Evolutionary conservation across 2,113 vertebrate species (phyloP).

Genomic region (Clupea harengus): DNA sequence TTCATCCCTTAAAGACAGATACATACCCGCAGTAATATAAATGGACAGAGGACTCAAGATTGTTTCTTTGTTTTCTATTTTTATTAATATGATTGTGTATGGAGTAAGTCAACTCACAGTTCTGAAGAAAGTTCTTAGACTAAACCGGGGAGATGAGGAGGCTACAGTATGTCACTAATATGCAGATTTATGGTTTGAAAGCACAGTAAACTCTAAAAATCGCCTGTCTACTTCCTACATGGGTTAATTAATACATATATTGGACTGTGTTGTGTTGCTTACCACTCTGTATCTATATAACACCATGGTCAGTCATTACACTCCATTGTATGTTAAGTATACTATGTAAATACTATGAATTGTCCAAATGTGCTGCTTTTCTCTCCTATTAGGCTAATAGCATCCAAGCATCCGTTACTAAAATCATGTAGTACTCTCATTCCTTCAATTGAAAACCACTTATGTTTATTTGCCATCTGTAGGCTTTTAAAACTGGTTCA

Average conservation of each 20-base stretch:
- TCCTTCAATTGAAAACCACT: constrained; percentile 61
- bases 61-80: not conserved
- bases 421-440: constrained; percentile 46
- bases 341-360: constrained; percentile 36
- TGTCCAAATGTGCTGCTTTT: constrained; percentile 33
- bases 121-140: not conserved
- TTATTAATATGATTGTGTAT: not conserved
- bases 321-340: not conserved
- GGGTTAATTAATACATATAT: not conserved
- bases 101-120: not conserved
- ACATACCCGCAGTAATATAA: constrained; percentile 20
- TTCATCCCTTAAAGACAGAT: not conserved
- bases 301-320: not conserved
- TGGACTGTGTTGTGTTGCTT: not conserved
- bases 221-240: not conserved
- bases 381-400: constrained; percentile 24
- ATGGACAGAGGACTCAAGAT: not conserved
- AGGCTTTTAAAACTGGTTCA: constrained; percentile 76
- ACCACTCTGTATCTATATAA: constrained; percentile 1
- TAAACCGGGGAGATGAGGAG: not conserved
- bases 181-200: constrained; percentile 1
- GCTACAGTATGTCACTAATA: not conserved
- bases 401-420: constrained; percentile 21
- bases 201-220: not conserved
- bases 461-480: constrained; percentile 66